Conservation (phyloP, 2,797 vertebrate genomes). For the Hapalemur alaotrensis region DNA sequence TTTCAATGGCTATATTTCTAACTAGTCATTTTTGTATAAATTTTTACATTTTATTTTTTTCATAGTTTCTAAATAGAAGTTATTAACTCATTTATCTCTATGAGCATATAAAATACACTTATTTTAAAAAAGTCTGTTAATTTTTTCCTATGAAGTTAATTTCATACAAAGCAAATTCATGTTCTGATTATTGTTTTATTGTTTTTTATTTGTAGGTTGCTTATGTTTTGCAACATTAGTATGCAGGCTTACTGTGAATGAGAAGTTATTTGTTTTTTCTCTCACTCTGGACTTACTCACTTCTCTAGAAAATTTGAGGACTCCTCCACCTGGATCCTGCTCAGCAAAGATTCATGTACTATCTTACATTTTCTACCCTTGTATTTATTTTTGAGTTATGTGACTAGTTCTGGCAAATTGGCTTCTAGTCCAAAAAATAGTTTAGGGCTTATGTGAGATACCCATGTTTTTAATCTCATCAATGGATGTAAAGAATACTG, state of each 20-base stretch:
- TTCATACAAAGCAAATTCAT: neutral
- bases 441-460: neutral
- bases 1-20: neutral
- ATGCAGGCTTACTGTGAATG: neutral
- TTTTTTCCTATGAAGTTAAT: conserved; percentile 10
- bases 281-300: neutral
- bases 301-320: neutral
- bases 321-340: neutral
- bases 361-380: neutral
- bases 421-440: neutral
- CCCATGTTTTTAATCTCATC: neutral
- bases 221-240: neutral
- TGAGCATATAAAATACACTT: neutral
- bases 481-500: neutral
- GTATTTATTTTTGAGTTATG: neutral
- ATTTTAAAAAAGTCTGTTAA: neutral
- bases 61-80: conserved; percentile 12
- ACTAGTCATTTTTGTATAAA: neutral
- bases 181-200: neutral
- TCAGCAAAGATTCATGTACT: neutral
- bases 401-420: neutral
- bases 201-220: neutral
- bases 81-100: neutral
- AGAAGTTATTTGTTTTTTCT: neutral
- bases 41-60: conserved; percentile 4